Conservation (phyloP, 2,888 invertebrate species). For the Zaprionus obscuricornis region DNA sequence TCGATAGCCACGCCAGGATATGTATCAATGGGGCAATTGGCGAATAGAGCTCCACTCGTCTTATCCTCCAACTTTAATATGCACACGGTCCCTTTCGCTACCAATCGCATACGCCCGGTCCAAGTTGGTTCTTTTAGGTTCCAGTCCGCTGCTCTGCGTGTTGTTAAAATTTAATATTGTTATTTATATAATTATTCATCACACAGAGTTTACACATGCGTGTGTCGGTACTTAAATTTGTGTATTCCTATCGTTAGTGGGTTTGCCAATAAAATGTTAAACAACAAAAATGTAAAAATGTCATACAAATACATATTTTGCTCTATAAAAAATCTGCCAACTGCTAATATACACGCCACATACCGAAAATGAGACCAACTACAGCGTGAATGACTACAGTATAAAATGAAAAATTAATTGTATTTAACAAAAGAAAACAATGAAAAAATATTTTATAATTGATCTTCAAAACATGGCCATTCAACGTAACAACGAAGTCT, state of each 20-base stretch:
- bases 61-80: conserved; percentile 98
- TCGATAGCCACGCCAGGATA: conserved; percentile 98
- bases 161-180: conserved; percentile 3
- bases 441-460: conserved; percentile 76
- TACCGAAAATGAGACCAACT: conserved; percentile 14
- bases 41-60: conserved; percentile 95
- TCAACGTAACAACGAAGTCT: conserved; percentile 30
- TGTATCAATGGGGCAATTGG: conserved; percentile 97
- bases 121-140: conserved; percentile 98
- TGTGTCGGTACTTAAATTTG: too few species aligned
- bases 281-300: too few species aligned
- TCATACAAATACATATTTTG: too few species aligned
- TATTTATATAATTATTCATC: too few species aligned
- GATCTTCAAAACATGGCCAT: conserved; percentile 62
- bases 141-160: conserved; percentile 98
- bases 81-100: conserved; percentile 93
- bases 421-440: conserved; percentile 11
- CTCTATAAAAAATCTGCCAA: too few species aligned
- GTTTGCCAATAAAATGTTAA: conserved; percentile 38
- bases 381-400: conserved; percentile 47
- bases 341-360: too few species aligned
- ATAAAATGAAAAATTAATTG: conserved; percentile 20
- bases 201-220: too few species aligned
- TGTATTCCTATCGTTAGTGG: too few species aligned
- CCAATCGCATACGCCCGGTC: conserved; percentile 97